phyloP scores from a whole-genome alignment of 2,797 vertebrate species.

The Coranthus polyacanthus region DNA sequence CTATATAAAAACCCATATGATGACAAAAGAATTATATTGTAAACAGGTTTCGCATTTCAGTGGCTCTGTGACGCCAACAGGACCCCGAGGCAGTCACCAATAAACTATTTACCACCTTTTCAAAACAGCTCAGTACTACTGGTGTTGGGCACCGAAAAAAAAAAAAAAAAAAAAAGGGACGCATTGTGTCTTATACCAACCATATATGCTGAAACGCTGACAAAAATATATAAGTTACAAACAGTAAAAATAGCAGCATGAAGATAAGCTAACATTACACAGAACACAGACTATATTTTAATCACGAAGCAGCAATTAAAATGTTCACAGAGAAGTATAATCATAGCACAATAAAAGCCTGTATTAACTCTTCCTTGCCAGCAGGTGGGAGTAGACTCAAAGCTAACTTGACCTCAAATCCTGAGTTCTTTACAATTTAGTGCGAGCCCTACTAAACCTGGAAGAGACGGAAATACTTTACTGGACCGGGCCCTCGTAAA shows the following conservation, averaged over 20 bases:
- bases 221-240: too few species aligned
- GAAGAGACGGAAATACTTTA: not conserved
- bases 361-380: conserved; percentile 33
- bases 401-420: not conserved
- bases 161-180: too few species aligned
- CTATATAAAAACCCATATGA: not conserved
- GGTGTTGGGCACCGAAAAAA: too few species aligned
- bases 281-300: not conserved
- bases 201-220: too few species aligned
- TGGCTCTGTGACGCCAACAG: too few species aligned
- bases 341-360: not conserved
- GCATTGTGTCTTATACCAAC: too few species aligned
- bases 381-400: conserved; percentile 60
- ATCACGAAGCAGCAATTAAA: conserved; percentile 9
- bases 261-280: not conserved
- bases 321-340: conserved; percentile 1
- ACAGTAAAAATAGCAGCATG: conserved; percentile 18
- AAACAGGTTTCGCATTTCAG: conserved; percentile 42
- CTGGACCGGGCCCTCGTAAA: not conserved
- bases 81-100: too few species aligned
- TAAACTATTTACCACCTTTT: too few species aligned
- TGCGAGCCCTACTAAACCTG: not conserved
- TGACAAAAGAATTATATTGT: conserved; percentile 1
- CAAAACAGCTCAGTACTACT: too few species aligned
- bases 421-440: not conserved